phyloP scores from a whole-genome alignment of 2,113 vertebrate species.

The Callionymus lyra region DNA sequence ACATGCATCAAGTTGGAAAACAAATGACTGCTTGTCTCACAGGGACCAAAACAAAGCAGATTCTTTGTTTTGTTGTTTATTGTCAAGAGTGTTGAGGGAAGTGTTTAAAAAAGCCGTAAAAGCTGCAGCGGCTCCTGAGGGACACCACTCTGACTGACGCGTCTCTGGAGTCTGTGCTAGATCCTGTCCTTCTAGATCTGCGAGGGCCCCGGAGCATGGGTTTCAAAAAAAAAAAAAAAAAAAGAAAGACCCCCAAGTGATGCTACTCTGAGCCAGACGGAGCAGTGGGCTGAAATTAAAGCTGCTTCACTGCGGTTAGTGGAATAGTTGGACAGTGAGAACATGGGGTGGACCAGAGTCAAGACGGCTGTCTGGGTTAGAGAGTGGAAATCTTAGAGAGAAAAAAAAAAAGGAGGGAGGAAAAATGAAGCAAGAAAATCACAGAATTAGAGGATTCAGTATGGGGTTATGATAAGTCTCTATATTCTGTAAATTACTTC shows the following conservation, averaged over 20 bases:
- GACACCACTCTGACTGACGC: slow-evolving; percentile 42
- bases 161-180: slow-evolving; percentile 41
- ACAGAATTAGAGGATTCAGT: slow-evolving; percentile 23
- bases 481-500: slow-evolving; percentile 6
- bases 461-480: no score
- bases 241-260: slow-evolving; percentile 62
- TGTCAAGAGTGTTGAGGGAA: slow-evolving; percentile 23
- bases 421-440: slow-evolving; percentile 47
- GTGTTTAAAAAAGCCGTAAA: slow-evolving; percentile 40
- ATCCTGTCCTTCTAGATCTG: slow-evolving; percentile 52
- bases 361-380: slow-evolving; percentile 59
- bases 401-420: slow-evolving; percentile 23
- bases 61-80: slow-evolving; percentile 6
- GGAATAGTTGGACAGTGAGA: slow-evolving; percentile 66
- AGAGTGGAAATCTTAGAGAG: slow-evolving; percentile 49
- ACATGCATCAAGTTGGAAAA: no score
- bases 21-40: no score
- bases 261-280: slow-evolving; percentile 37
- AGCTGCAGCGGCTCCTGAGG: slow-evolving; percentile 32
- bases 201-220: slow-evolving; percentile 47
- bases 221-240: no score
- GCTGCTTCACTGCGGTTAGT: slow-evolving; percentile 64
- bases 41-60: neutral
- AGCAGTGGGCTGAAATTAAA: slow-evolving; percentile 62
- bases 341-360: slow-evolving; percentile 56